Conservation (phyloP, 2,113 vertebrate species). For the Scortum barcoo region DNA sequence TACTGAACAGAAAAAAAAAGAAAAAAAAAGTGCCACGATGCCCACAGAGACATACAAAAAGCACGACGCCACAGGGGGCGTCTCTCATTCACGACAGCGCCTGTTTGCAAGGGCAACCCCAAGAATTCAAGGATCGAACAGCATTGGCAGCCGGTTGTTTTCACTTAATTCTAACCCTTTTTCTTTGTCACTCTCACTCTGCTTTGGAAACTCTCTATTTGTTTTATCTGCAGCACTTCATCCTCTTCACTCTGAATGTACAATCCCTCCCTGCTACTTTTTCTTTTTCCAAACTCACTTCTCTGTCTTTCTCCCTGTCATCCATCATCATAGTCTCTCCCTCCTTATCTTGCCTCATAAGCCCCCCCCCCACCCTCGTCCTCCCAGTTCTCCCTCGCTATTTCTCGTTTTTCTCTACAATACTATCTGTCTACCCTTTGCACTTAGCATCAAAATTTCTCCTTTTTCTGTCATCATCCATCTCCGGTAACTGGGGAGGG, state of each 20-base stretch:
- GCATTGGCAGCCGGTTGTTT: constrained; percentile 21
- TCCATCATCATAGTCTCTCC: constrained; percentile 54
- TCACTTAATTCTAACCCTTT: constrained; percentile 22
- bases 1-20: constrained; percentile 49
- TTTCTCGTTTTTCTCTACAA: constrained; percentile 61
- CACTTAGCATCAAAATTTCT: constrained; percentile 55
- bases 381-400: constrained; percentile 22
- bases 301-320: constrained; percentile 48
- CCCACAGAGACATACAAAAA: constrained; percentile 65
- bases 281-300: constrained; percentile 12
- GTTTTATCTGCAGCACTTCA: constrained; percentile 28
- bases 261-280: constrained; percentile 14
- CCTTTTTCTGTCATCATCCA: constrained; percentile 58
- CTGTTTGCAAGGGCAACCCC: constrained; percentile 50
- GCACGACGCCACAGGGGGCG: constrained; percentile 44
- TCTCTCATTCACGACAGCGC: constrained; percentile 48
- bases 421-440: constrained; percentile 54
- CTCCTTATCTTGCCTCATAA: constrained; percentile 58
- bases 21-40: constrained; percentile 53
- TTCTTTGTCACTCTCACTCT: background rate
- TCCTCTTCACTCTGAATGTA: constrained; percentile 32
- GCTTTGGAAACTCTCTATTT: constrained; percentile 17
- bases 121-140: constrained; percentile 44
- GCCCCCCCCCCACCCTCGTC: background rate
- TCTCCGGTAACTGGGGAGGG: constrained; percentile 44